phyloP scores from a whole-genome alignment of 2,113 vertebrate genomes.

The human (Homo sapiens) region DNA sequence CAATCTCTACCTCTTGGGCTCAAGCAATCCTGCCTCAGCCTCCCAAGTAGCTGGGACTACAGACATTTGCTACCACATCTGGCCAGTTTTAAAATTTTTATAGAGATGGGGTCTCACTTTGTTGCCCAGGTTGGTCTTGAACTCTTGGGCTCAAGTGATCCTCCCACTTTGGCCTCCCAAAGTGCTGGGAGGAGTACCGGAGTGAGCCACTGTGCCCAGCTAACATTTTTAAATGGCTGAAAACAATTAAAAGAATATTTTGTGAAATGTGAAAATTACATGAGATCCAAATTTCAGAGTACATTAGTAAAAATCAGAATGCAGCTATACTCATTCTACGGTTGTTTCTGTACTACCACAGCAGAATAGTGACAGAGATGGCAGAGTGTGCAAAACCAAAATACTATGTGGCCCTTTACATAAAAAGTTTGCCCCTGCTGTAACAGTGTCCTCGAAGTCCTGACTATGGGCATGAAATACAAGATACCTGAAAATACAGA shows the following conservation, averaged over 20 bases:
- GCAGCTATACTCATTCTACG: not conserved
- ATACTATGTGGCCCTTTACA: rapidly evolving
- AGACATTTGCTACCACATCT: not conserved
- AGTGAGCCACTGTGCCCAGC: too few species aligned
- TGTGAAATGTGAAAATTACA: not conserved
- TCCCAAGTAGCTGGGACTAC: not conserved
- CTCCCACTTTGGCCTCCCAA: not conserved
- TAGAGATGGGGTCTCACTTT: not conserved
- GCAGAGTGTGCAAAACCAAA: rapidly evolving
- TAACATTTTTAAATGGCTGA: not conserved
- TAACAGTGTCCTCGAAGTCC: not conserved
- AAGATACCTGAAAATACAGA: not conserved
- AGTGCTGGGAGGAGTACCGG: not conserved
- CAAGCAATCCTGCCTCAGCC: not conserved
- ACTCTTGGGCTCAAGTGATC: not conserved
- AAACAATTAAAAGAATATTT: not conserved
- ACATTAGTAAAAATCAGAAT: not conserved
- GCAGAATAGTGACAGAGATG: rapidly evolving
- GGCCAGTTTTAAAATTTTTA: not conserved
- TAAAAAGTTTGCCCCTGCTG: too few species aligned
- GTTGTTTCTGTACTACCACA: not conserved
- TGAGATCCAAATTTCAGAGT: not conserved
- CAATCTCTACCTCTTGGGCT: not conserved
- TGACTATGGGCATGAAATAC: not conserved
- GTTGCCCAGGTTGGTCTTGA: not conserved